phyloP scores from a whole-genome alignment of 30 jellyfish, hydroid and myxozoan species.

The Rhopilema esculentum region DNA sequence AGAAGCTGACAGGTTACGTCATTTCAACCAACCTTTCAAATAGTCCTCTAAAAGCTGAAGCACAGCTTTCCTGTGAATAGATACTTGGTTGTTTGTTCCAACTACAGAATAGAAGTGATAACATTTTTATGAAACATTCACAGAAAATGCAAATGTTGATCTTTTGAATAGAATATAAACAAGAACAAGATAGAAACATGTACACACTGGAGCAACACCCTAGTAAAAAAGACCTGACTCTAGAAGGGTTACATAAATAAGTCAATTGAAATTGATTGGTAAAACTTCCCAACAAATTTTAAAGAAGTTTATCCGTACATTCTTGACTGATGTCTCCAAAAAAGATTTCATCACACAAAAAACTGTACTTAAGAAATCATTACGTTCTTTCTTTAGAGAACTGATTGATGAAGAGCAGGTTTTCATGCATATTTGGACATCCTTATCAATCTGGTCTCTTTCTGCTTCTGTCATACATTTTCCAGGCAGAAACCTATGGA shows the following conservation, averaged over 20 bases:
- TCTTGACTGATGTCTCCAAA: too few species aligned
- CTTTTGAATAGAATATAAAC: not conserved
- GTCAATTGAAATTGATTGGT: too few species aligned
- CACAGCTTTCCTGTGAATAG: conserved; percentile 71
- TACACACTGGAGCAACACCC: too few species aligned
- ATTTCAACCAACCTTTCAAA: conserved; percentile 62
- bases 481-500: conserved; percentile 3
- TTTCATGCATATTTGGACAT: conserved; percentile 83
- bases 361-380: not conserved
- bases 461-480: conserved; percentile 65
- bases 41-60: conserved; percentile 73
- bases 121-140: not conserved
- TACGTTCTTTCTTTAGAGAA: conserved; percentile 78
- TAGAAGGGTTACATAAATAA: too few species aligned
- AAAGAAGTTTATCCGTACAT: too few species aligned
- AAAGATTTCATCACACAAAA: too few species aligned
- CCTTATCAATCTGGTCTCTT: conserved; percentile 89
- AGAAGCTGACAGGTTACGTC: not conserved
- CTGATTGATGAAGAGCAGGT: conserved; percentile 80
- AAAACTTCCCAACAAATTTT: too few species aligned
- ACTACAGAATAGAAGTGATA: not conserved
- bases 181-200: not conserved
- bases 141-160: not conserved
- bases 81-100: conserved; percentile 45
- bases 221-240: too few species aligned